Conservation (phyloP, 2,888 invertebrate genomes). For the Drosophila meridiana region DNA sequence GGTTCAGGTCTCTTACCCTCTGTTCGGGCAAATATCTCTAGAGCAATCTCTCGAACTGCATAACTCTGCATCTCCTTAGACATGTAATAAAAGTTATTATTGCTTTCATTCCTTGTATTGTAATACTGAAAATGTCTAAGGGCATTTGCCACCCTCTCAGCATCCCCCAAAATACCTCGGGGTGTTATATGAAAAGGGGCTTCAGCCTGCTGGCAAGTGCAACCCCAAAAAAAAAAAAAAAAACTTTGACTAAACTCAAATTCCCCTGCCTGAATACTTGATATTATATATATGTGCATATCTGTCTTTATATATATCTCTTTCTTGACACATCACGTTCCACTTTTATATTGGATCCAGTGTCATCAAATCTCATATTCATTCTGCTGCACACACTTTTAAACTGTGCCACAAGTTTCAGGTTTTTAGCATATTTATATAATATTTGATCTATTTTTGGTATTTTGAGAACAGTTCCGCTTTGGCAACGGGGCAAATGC, state of each 20-base stretch:
- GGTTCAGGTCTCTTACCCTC: not conserved
- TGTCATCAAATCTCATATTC: constrained; percentile 1
- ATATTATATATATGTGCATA: not conserved
- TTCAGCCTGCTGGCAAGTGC: not conserved
- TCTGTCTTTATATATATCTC: not conserved
- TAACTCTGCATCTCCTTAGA: constrained; percentile 16
- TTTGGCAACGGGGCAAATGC: constrained; percentile 11
- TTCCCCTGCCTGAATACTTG: constrained; percentile 1
- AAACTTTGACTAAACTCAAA: constrained; percentile 12
- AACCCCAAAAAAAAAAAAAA: constrained; percentile 10
- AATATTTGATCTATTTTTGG: constrained; percentile 37
- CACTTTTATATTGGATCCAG: constrained; percentile 4
- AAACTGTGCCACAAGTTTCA: constrained; percentile 14
- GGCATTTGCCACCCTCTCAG: constrained; percentile 8
- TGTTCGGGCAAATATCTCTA: not conserved
- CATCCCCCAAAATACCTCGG: constrained; percentile 3
- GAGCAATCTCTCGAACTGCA: constrained; percentile 3
- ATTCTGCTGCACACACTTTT: constrained; percentile 1
- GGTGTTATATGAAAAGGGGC: not conserved
- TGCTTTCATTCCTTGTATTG: constrained; percentile 1
- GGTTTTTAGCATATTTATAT: constrained; percentile 8
- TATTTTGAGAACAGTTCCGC: constrained; percentile 38
- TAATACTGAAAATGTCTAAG: constrained; percentile 1
- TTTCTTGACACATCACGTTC: constrained; percentile 11
- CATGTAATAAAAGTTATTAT: not conserved